phyloP scores from a whole-genome alignment of 2,113 vertebrate species.

The Amazona vittata region DNA sequence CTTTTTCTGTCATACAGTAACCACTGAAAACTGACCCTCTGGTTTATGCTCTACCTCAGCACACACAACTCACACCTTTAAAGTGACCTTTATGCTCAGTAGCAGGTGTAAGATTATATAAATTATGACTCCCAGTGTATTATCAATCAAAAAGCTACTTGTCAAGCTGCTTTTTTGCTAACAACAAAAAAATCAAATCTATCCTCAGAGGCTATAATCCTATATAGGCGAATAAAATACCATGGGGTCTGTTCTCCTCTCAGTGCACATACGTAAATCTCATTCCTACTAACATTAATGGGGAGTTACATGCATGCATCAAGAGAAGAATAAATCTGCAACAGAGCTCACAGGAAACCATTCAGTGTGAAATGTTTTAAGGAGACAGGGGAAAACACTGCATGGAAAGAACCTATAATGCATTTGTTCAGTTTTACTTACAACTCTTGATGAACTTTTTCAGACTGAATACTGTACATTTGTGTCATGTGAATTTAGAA shows the following conservation, averaged over 20 bases:
- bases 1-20: conserved; percentile 1
- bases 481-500: conserved; percentile 17
- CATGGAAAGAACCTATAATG: background rate
- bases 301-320: conserved; percentile 51
- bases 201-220: conserved; percentile 65
- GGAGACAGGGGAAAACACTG: conserved; percentile 16
- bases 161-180: conserved; percentile 65
- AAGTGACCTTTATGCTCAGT: conserved; percentile 70
- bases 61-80: conserved; percentile 55
- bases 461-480: background rate
- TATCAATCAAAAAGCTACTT: conserved; percentile 75
- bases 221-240: conserved; percentile 65
- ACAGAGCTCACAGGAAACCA: conserved; percentile 25
- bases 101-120: conserved; percentile 72
- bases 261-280: conserved; percentile 68
- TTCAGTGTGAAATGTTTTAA: conserved; percentile 53
- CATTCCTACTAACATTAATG: conserved; percentile 59
- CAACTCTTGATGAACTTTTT: conserved; percentile 51
- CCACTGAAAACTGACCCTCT: conserved; percentile 27
- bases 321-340: conserved; percentile 60
- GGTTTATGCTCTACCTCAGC: conserved; percentile 34
- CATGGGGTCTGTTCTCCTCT: conserved; percentile 59
- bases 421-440: conserved; percentile 20
- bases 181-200: conserved; percentile 71
- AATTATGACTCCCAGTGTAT: conserved; percentile 70